Percentiles rank a stretch among this genome's conserved stretches.
These are phyloP conservation scores for Astyanax mexicanus DNA, from an alignment of 2,797 vertebrate species.

Conservation along the genomic window DNA sequence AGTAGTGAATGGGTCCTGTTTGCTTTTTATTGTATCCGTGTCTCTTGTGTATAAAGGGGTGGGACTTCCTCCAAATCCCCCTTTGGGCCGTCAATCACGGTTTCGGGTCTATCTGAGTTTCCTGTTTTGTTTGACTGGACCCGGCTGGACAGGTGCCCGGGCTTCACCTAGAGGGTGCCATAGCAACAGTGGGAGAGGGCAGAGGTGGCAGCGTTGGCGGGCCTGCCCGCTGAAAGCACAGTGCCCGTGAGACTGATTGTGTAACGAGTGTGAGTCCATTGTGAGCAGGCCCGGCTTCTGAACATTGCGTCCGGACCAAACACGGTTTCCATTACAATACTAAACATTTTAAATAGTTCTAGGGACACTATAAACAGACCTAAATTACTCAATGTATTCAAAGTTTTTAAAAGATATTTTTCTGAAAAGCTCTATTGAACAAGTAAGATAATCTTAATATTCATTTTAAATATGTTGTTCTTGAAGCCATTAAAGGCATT, in stretches of 20 bases:
- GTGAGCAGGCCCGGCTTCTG: not conserved
- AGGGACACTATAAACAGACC: too few species aligned
- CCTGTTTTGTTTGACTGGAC: slow-evolving; percentile 45
- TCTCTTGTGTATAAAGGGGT: slow-evolving; percentile 35
- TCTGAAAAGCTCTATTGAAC: too few species aligned
- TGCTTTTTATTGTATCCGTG: slow-evolving; percentile 33
- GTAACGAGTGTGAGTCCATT: not conserved
- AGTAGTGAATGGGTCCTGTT: slow-evolving; percentile 26
- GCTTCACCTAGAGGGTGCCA: slow-evolving; percentile 10
- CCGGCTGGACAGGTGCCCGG: slow-evolving; percentile 33
- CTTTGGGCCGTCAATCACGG: slow-evolving; percentile 38
- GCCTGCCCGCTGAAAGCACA: not conserved
- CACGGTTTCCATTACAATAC: too few species aligned
- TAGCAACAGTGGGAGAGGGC: not conserved
- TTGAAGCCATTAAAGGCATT: too few species aligned
- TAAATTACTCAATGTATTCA: too few species aligned
- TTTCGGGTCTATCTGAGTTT: slow-evolving; percentile 43
- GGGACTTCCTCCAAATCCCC: slow-evolving; percentile 35
- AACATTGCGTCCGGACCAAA: too few species aligned
- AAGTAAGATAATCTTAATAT: too few species aligned
- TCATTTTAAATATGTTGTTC: too few species aligned
- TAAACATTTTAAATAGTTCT: too few species aligned
- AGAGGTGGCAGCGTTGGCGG: not conserved
- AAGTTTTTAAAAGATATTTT: too few species aligned
- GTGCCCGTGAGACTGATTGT: slow-evolving; percentile 10